Evolutionary conservation across 2,113 vertebrate genomes (phyloP), one percentile per base, ranked within the genome.

Genomic region (Prunella fulvescens): DNA sequence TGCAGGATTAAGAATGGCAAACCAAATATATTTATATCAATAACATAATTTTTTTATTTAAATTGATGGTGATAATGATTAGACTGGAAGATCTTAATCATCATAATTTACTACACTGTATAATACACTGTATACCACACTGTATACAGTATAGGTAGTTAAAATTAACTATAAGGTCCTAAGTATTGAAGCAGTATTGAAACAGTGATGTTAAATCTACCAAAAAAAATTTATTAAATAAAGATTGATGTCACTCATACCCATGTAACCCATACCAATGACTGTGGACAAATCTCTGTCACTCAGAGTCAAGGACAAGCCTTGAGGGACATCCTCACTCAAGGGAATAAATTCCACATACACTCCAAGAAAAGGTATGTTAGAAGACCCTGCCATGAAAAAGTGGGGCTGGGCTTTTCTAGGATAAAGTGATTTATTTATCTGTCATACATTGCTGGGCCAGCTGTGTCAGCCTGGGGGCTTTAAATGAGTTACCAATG

Each of bases 381-480:
- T 35, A 53, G 39, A 67, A 60, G 39, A 39, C 3, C 23, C 12
- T 67, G 45, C 45, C 14, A 17, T 45, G 8, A 20, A 66, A 67
- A 60, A 18, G 39, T 47, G 24, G 9, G 19, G 22, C 9, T 60
- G 11, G n/a, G 19, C 4, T 74, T 53, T 40, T 18, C 20, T 2
- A 31, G 20, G 14, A 35, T 18, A 40, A 74, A 60, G 10, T 39
- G 28, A 45, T 53, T 39, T 29, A 40, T 73, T 67, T 60, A 25
- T 60, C n/a, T n/a, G 0, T 53, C 24, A 11, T 47, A 10, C 25
- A 29, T 67, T 0, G 0, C 61, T 81, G 39, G 51, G 19, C 24
- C 11, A 51, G 28, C 53, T 81, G 28, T 37, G 39, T 22, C 26
- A 28, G 26, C 54, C 19, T 4, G 10, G 33, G 45, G 23, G 8